A percentile compares a stretch with the other conserved stretches of the same genome.
These are phyloP conservation scores for Chrysomela aeneicollis DNA, from an alignment of 2,888 invertebrate genomes.

Conservation along the genomic window DNA sequence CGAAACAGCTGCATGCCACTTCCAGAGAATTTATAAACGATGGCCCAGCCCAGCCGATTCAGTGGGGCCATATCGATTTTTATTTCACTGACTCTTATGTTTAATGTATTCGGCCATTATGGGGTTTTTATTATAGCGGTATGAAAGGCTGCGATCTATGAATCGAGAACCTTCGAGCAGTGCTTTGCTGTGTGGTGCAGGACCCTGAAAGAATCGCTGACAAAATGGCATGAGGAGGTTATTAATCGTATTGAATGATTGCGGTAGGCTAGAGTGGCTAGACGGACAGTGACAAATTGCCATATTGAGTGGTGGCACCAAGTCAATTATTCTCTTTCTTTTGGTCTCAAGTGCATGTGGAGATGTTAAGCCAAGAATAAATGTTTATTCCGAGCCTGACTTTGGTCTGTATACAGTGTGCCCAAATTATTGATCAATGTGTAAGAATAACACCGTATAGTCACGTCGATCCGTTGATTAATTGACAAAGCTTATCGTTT, in stretches of 20 bases:
- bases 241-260: background rate
- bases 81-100: background rate
- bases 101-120: background rate
- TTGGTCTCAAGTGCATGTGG: background rate
- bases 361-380: background rate
- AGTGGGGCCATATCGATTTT: conserved; percentile 3
- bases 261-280: too few species aligned
- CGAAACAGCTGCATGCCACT: background rate
- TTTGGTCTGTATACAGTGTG: too few species aligned
- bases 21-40: background rate
- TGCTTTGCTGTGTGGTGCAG: background rate
- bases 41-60: background rate
- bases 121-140: background rate
- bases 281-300: background rate
- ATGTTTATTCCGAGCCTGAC: too few species aligned
- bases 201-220: background rate
- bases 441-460: too few species aligned
- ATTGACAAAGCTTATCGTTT: too few species aligned
- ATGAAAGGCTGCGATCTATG: background rate
- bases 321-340: background rate
- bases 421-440: too few species aligned
- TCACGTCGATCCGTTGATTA: too few species aligned
- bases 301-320: background rate
- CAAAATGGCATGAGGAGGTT: background rate
- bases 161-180: background rate